Base-by-base conservation (phyloP, 2,113 vertebrate species). In the Myrmecobius fasciatus region DNA sequence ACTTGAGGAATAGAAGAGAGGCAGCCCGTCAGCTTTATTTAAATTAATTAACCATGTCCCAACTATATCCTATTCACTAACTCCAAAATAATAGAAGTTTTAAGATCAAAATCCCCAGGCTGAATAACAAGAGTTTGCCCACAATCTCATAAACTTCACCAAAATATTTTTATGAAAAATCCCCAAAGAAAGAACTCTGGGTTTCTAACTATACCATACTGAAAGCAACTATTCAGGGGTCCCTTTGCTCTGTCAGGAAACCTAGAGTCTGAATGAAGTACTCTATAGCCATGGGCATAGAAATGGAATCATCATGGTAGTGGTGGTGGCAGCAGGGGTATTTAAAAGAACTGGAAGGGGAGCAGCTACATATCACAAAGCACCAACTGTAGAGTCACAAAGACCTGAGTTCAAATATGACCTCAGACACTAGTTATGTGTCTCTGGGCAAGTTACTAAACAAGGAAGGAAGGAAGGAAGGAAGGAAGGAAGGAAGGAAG, bases 301-400 rank as follows among this genome's bases (percentile, higher is more conserved):
- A 11, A 17, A 4, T 36, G 60, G 11, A 60, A 60, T 36, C 11
- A 12, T 12, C 2, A 28, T 31, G 52, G 25, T 2, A 26, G 22
- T 22, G 6, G 48, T 6, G 6, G 22, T 0, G 25, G 54, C 53
- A 25, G 8, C 12, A 1, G 11, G 7, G 46, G 54, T 75, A 36
- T 4, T 28, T 22, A 51, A 54, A 53, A 54, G 25, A 54, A 54
- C 53, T 25, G 49, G 89, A 49, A 53, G 53, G 56, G 91, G 90
- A 1, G 5, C 52, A 0, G 2, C 0, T 36, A 14, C 7, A 20
- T 31, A 4, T 4, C 0, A 25, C 9, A 17, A 28, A 49, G 43
- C 31, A 60, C 26, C 48, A 48, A 43, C 49, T 93, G 90, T 67
- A 88, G 46, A 91, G 31, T 49, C 54, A 89, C 52, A 53, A 53